A percentile compares a stretch with the other conserved stretches of the same genome.
Evolutionary conservation across 2,888 invertebrate genomes (phyloP).

Genomic region (Ophion ellenae): DNA sequence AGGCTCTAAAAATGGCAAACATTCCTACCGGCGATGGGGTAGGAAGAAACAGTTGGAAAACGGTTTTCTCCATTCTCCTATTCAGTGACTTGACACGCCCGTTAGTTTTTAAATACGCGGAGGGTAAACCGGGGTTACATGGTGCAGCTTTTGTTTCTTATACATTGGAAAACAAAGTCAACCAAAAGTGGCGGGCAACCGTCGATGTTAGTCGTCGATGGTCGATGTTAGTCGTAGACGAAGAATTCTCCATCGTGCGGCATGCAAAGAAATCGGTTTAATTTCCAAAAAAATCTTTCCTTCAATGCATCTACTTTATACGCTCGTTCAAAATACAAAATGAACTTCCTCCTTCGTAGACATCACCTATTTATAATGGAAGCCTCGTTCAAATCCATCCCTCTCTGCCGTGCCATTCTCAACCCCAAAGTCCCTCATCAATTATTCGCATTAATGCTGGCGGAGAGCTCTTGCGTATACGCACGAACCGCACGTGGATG

Average conservation of each 20-base stretch:
- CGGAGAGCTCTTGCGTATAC: constrained; percentile 37
- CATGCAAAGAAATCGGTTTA: too few species aligned
- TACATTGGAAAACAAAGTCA: too few species aligned
- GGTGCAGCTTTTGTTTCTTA: too few species aligned
- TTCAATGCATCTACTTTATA: too few species aligned
- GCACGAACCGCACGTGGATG: background rate
- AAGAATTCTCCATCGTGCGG: too few species aligned
- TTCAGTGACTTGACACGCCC: background rate
- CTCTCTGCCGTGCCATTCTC: constrained; percentile 34
- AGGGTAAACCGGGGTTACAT: too few species aligned
- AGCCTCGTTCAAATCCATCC: constrained; percentile 46
- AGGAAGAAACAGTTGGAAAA: constrained; percentile 17
- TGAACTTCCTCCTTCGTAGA: background rate
- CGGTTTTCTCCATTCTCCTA: background rate
- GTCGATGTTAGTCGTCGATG: too few species aligned
- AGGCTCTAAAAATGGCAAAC: constrained; percentile 53
- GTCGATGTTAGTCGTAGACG: too few species aligned
- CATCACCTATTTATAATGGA: constrained; percentile 52
- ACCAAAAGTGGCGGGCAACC: too few species aligned
- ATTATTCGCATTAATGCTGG: constrained; percentile 63
- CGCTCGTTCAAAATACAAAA: background rate
- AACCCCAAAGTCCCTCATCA: constrained; percentile 63
- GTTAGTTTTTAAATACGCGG: too few species aligned
- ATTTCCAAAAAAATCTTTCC: too few species aligned
- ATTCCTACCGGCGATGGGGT: constrained; percentile 32